These are phyloP conservation scores for Junonia oenone DNA, from an alignment of 2,888 invertebrate species.

Conservation along the genomic window DNA sequence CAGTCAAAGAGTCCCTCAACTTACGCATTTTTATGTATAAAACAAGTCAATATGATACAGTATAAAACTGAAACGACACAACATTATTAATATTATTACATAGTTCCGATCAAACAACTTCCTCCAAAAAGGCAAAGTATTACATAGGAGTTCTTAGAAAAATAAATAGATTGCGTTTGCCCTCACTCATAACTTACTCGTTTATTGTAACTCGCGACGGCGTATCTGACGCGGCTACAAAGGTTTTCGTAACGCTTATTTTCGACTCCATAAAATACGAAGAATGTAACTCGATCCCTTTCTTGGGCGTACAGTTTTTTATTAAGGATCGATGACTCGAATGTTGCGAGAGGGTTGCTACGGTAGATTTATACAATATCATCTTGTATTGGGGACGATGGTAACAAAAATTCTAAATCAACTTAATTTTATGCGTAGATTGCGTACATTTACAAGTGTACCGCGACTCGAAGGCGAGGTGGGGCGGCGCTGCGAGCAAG, in stretches of 20 bases:
- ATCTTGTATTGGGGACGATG: background rate
- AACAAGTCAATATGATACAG: too few species aligned
- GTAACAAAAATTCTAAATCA: background rate
- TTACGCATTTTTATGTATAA: too few species aligned
- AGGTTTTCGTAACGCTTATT: constrained; percentile 31
- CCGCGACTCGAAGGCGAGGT: constrained; percentile 90
- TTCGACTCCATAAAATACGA: constrained; percentile 36
- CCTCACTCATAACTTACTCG: constrained; percentile 6
- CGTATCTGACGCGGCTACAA: constrained; percentile 23
- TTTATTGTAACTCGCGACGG: constrained; percentile 4
- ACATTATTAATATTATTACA: background rate
- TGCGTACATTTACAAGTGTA: constrained; percentile 93
- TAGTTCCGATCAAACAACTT: background rate
- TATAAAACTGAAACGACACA: too few species aligned
- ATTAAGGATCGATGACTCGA: constrained; percentile 35
- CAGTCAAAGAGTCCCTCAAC: too few species aligned
- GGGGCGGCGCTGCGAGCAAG: constrained; percentile 81
- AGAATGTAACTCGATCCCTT: constrained; percentile 40
- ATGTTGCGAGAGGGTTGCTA: background rate
- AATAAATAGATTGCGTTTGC: background rate
- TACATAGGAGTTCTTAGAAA: background rate
- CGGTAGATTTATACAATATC: background rate
- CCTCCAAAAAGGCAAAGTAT: background rate
- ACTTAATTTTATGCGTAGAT: constrained; percentile 80
- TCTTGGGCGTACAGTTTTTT: constrained; percentile 27